Base-by-base conservation (phyloP, 1,140 invertebrate genomes). In the Idris sp. region DNA sequence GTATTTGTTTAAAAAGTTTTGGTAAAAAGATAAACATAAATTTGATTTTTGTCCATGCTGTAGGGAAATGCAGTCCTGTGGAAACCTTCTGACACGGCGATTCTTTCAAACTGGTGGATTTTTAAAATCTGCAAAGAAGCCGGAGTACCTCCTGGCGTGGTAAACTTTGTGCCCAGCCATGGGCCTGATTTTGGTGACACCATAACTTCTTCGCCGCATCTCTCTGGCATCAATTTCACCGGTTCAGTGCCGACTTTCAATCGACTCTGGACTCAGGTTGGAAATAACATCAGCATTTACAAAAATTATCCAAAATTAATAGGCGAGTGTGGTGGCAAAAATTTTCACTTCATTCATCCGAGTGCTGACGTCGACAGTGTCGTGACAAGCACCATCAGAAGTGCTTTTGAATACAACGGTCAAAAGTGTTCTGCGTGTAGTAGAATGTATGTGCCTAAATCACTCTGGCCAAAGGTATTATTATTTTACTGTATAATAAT, bases 391-490 rank as follows among this genome's bases (percentile, higher is more conserved):
- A 98, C 98, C 0, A 94, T 99, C 62, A 89, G 93, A 53, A 95
- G 96, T 49, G 92, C 98, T 15, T 99, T 99, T 86, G 98, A 99
- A 89, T 97, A 91, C 83, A 95, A 93, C 81, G 98, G 98, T 2
- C 98, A 99, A 86, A 99, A 99, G 85, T 99, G 98, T 87, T 99
- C 97, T 2, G 98, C 98, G 8, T 98, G 97, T 82, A 98, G 97
- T 22, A 90, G 98, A 81, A 92, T 98, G 87, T 99, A 99, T 87
- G 92, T 98, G 31, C 97, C 98, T 1, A 91, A 94, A 81, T 97
- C 96, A 2, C 82, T 98, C 11, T 98, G 96, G 96, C 89, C 91
- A 30, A 86, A 95, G 79, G 91, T 95, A 43, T 38, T 15, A 38
- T 41, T 14, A n/a, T n/a, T n/a, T n/a, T n/a, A n/a, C n/a, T n/a